Evolutionary conservation across 1,140 invertebrate genomes (phyloP), one percentile per base, ranked within the genome.

Genomic region (Leptestheria dahalacensis): DNA sequence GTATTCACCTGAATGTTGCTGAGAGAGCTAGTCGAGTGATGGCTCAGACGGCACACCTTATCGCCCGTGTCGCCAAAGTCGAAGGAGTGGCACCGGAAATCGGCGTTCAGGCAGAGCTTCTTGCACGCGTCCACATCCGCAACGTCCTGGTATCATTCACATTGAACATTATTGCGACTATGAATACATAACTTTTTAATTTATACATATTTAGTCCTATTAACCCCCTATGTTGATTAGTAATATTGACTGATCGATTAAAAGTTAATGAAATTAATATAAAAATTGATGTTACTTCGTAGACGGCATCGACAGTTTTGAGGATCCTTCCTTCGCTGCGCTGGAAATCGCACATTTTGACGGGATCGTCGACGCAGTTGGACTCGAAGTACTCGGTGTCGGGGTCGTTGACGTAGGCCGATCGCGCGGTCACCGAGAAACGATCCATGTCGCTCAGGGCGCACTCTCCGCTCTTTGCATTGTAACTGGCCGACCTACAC

Each of bases 261-360:
- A n/a, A n/a, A n/a, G n/a, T n/a, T n/a, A n/a, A n/a, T n/a, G n/a
- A n/a, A n/a, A n/a, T n/a, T n/a, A n/a, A n/a, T n/a, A n/a, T n/a
- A 41, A 6, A 41, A 41, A 41, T 41, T 26, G 49, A 26, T 12
- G 58, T 1, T 66, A 66, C 67, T 64, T 75, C 70, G 57, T 68
- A 70, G 1, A 78, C 71, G 3, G 74, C 69, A 59, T 78, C 76
- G 0, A 77, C 76, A 1, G 76, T 78, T 63, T 77, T 77, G 51
- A 78, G 64, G 9, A 78, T 73, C 25, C 69, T 65, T 9, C 72
- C 70, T 12, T 69, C 66, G 48, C 75, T 65, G 48, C 71, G 70
- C 33, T 69, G 68, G 64, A 78, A 78, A 63, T 78, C 77, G 59
- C 77, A 78, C 61, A 78, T 71, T 53, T 69, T 71, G 23, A 72